phyloP scores from a whole-genome alignment of 2,113 vertebrate species.

The Scalopus aquaticus region DNA sequence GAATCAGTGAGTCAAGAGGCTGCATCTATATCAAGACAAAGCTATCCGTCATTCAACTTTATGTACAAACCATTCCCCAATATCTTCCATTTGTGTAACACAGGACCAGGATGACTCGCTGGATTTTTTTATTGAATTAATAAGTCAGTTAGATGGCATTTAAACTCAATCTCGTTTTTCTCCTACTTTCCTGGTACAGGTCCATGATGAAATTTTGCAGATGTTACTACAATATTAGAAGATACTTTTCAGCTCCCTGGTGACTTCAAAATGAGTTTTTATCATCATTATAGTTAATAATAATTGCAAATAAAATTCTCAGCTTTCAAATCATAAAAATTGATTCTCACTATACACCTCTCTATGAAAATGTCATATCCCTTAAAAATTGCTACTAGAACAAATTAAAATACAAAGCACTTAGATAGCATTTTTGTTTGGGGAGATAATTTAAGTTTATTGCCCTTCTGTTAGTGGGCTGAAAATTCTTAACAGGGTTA shows the following conservation, averaged over 20 bases:
- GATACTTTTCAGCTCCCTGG: slow-evolving; percentile 31
- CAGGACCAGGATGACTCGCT: background rate
- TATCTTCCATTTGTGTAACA: background rate
- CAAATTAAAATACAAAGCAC: slow-evolving; percentile 74
- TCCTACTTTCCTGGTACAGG: background rate
- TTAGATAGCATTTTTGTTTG: slow-evolving; percentile 70
- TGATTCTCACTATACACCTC: slow-evolving; percentile 66
- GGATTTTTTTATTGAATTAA: slow-evolving; percentile 27
- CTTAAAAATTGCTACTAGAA: slow-evolving; percentile 68
- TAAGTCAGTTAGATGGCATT: slow-evolving; percentile 32
- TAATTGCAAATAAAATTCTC: slow-evolving; percentile 76
- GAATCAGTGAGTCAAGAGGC: background rate
- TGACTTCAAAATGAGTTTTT: slow-evolving; percentile 62
- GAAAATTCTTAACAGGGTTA: slow-evolving; percentile 43
- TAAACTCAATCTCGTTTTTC: slow-evolving; percentile 8
- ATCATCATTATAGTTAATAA: slow-evolving; percentile 74
- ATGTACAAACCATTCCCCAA: background rate
- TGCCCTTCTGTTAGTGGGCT: slow-evolving; percentile 7
- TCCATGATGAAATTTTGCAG: slow-evolving; percentile 53
- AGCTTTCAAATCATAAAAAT: slow-evolving; percentile 77
- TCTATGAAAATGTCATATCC: slow-evolving; percentile 72
- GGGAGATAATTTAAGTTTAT: slow-evolving; percentile 64
- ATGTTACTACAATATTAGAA: slow-evolving; percentile 56
- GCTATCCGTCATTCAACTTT: background rate
- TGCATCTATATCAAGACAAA: background rate